Evolutionary conservation across 2,113 vertebrate species (phyloP), one percentile per base, ranked within the genome.

Genomic region (Meles meles): DNA sequence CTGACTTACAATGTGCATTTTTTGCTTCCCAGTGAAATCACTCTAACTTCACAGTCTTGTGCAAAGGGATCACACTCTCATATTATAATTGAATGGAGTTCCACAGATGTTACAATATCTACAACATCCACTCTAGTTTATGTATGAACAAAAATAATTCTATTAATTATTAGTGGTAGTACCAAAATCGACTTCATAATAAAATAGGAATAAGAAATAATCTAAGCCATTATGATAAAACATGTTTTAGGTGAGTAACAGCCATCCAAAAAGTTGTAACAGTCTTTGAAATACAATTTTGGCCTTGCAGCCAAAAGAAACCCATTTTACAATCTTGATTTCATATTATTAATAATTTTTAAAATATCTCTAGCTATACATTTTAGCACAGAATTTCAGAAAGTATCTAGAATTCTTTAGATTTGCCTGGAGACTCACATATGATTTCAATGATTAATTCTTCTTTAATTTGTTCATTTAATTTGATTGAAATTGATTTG

Each of bases 311-410:
- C 37, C 37, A 95, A 90, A 92, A 93, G 23, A 91, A 93, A 69
- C 25, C 21, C 42, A 76, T 76, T 44, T 31, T 85, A 55, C 1
- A 74, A 81, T 96, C 90, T 20, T 88, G 39, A 94, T 91, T 90
- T 93, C 42, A 88, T n/a, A 93, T 72, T 47, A 84, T 57, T 63
- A 93, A 63, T 34, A 67, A 47, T 57, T 95, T 96, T 74, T 76
- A 21, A 49, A 44, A 12, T 47, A 92, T 49, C 44, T 95, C 61
- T 72, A 90, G 27, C 20, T 81, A 69, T 49, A 67, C 80, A 31
- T 76, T 79, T 90, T 85, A 87, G 67, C 47, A 81, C 12, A 93
- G 31, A 92, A 96, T 96, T 97, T 94, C 29, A 86, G 13, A 90
- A 79, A 12, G 12, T 72, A 79, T 31, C 39, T 55, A 94, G 23